A percentile compares a stretch with the other conserved stretches of the same genome.
phyloP scores from a whole-genome alignment of 2,797 vertebrate species.

The Pangasius krempfi region DNA sequence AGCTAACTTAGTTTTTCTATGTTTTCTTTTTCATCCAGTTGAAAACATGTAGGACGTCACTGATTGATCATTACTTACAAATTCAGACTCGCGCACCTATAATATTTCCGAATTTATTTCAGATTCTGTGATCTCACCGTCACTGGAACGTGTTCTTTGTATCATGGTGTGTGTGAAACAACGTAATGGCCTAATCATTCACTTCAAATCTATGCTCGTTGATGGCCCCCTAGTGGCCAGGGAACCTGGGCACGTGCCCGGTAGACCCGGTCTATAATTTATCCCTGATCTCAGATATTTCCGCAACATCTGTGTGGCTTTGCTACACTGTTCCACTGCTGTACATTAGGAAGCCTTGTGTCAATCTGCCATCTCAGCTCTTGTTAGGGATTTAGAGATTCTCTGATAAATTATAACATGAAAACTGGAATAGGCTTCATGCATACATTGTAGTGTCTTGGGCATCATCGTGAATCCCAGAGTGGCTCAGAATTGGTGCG shows the following conservation, averaged over 20 bases:
- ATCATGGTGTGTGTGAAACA: not conserved
- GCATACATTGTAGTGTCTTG: slow-evolving; percentile 29
- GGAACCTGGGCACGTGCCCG: not conserved
- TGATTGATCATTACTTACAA: not conserved
- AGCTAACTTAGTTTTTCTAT: not conserved
- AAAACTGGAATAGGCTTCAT: slow-evolving; percentile 20
- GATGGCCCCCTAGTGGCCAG: not conserved
- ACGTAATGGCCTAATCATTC: not conserved
- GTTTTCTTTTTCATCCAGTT: not conserved
- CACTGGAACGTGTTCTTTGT: not conserved
- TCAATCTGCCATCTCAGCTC: slow-evolving; percentile 16
- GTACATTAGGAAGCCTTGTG: slow-evolving; percentile 35
- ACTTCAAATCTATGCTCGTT: not conserved
- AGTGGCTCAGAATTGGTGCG: slow-evolving; percentile 9
- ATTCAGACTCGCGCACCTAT: not conserved
- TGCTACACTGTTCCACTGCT: slow-evolving; percentile 31
- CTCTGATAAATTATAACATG: slow-evolving; percentile 45
- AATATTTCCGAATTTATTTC: not conserved
- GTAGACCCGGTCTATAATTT: not conserved
- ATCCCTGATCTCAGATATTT: slow-evolving; percentile 20
- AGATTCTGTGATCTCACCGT: not conserved
- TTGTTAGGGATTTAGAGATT: slow-evolving; percentile 30
- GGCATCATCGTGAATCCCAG: slow-evolving; percentile 52
- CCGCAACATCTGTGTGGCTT: slow-evolving; percentile 30
- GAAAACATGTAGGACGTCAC: not conserved